Base-by-base conservation (phyloP, 2,113 vertebrate genomes). In the Sylvia atricapilla region DNA sequence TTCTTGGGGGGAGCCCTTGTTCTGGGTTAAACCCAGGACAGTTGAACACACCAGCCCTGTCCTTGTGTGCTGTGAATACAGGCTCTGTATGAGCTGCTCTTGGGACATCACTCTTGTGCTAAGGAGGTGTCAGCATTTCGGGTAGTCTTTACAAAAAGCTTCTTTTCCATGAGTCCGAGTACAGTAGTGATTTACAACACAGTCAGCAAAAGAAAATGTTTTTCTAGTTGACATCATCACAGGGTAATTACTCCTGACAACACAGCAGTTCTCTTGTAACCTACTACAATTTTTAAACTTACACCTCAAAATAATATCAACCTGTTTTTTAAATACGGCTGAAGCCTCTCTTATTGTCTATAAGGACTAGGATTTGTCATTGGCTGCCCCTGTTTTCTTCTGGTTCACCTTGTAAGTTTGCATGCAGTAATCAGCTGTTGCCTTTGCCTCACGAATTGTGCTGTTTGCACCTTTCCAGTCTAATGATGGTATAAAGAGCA, bases 401-500 rank as follows among this genome's bases (percentile, higher is more conserved):
- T n/a, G 72, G 30, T 90, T 93, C 75, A 52, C 78, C 75, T 68
- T 68, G 44, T 28, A 75, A 70, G 72, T 64, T 74, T 60, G 31
- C n/a, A 1, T 53, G 81, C 55, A 47, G 35, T 47, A 72, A 89
- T 92, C 77, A 91, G 69, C 69, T 68, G 87, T 63, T 91, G 77
- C 37, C 49, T 92, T 46, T 55, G 52, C 73, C 64, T 79, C 87
- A 49, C 56, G 60, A 90, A 72, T 14, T 50, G 67, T 81, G 67
- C 7, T 84, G 60, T 84, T 90, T 81, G 60, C 88, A 89, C 83
- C 79, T 93, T 84, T 90, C 52, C 67, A 46, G 37, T 75, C 64
- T 89, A 78, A 68, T 90, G 80, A 55, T 56, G 82, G 58, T 35
- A 7, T 59, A 67, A 94, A 77, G 88, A 95, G 90, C 88, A 31